Evolutionary conservation across 2,888 invertebrate genomes (phyloP).

Genomic region (Monochamus alternatus): DNA sequence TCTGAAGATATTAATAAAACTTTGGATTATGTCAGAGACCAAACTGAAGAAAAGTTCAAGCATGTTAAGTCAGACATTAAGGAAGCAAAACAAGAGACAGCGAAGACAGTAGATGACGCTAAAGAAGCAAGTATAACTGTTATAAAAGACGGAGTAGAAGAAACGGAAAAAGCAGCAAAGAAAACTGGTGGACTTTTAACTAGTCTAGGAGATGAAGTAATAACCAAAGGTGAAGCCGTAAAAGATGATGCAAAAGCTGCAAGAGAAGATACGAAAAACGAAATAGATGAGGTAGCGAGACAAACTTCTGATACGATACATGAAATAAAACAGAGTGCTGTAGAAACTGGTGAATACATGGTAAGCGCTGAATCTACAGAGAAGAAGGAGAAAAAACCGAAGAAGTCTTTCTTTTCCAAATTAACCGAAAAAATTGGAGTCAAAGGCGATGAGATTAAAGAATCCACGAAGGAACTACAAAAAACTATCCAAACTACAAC

Average conservation of each 20-base stretch:
- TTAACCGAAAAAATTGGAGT: slow-evolving; percentile 46
- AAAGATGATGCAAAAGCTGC: background rate
- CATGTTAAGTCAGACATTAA: slow-evolving; percentile 8
- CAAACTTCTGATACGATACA: background rate
- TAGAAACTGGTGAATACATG: background rate
- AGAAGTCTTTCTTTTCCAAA: slow-evolving; percentile 32
- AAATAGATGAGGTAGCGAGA: background rate
- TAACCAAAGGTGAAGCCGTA: background rate
- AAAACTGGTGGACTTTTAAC: slow-evolving; percentile 49
- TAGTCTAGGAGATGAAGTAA: background rate
- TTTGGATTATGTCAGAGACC: background rate
- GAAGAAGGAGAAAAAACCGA: slow-evolving; percentile 39
- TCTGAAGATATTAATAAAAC: slow-evolving; percentile 29
- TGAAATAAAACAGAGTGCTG: background rate
- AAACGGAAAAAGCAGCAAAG: slow-evolving; percentile 50
- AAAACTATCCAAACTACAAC: slow-evolving; percentile 1
- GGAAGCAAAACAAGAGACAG: slow-evolving; percentile 26
- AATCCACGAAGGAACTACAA: background rate
- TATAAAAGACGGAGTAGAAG: slow-evolving; percentile 22
- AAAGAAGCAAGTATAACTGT: background rate
- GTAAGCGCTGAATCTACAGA: slow-evolving; percentile 36
- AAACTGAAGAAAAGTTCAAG: slow-evolving; percentile 1
- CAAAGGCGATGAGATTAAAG: slow-evolving; percentile 36
- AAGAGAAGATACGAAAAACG: background rate
- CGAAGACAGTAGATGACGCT: background rate